phyloP scores from a whole-genome alignment of 2,113 vertebrate genomes.

The Grammomys dolichurus region DNA sequence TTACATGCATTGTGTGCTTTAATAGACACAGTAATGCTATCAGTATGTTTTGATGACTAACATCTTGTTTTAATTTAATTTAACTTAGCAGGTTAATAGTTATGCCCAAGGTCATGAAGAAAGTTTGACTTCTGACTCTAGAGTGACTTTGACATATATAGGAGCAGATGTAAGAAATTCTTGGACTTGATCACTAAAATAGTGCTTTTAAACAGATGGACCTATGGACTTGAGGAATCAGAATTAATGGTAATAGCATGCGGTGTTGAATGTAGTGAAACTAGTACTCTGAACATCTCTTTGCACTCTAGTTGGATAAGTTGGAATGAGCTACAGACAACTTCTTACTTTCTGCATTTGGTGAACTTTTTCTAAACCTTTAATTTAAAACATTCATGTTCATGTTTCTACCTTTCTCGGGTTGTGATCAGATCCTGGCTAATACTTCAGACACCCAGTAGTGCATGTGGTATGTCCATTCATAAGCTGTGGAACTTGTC shows the following conservation, averaged over 20 bases:
- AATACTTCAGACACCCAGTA: background rate
- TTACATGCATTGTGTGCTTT: conserved; percentile 1
- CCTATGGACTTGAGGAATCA: background rate
- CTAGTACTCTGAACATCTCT: background rate
- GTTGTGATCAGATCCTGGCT: background rate
- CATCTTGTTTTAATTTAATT: conserved; percentile 37
- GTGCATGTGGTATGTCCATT: background rate
- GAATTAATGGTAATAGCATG: conserved; percentile 21
- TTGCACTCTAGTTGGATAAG: background rate
- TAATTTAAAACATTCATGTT: background rate
- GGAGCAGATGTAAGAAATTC: conserved; percentile 45
- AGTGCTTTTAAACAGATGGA: conserved; percentile 39
- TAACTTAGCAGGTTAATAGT: conserved; percentile 23
- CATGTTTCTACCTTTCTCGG: background rate
- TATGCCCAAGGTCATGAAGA: conserved; percentile 10
- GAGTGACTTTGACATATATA: conserved; percentile 23
- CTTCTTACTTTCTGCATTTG: background rate
- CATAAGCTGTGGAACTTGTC: background rate
- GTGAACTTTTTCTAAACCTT: background rate
- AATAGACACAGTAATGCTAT: background rate
- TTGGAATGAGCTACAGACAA: background rate
- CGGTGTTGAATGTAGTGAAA: background rate
- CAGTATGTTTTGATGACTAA: conserved; percentile 33
- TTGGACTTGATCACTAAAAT: conserved; percentile 51
- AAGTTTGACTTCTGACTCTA: conserved; percentile 48